Conservation (phyloP, 2,113 vertebrate genomes). For the Procavia capensis region DNA sequence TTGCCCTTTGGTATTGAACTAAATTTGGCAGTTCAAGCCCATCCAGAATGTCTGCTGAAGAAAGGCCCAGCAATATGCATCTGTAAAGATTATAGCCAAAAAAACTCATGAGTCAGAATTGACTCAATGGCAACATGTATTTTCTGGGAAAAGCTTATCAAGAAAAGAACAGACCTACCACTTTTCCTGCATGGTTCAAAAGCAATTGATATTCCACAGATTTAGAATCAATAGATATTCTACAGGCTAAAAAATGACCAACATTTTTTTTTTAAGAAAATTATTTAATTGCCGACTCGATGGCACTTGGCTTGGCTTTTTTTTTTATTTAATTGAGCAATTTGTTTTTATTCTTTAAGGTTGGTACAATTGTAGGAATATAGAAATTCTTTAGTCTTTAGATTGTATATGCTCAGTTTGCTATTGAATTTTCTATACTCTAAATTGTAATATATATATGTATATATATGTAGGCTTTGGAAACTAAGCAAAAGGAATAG, state of each 20-base stretch:
- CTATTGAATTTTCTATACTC: constrained; percentile 34
- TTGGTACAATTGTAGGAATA: background rate
- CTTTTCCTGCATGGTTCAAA: background rate
- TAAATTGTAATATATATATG: background rate
- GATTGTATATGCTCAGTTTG: background rate
- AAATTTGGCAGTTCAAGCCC: too few relatives aligned
- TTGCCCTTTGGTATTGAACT: too few relatives aligned
- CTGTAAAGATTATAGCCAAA: too few relatives aligned
- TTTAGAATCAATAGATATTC: background rate
- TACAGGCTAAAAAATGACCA: background rate
- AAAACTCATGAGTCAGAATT: too few relatives aligned
- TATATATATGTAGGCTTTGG: background rate
- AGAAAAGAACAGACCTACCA: background rate
- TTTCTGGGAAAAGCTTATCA: background rate
- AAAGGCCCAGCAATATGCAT: too few relatives aligned
- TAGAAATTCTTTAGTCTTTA: background rate
- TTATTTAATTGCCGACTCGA: too few relatives aligned
- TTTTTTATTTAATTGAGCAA: background rate
- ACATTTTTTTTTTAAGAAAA: too few relatives aligned
- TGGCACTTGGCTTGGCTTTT: too few relatives aligned
- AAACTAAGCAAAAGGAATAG: background rate
- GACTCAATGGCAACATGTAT: too few relatives aligned
- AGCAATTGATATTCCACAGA: background rate
- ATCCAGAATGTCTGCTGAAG: too few relatives aligned
- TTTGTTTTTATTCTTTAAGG: background rate